These are phyloP conservation scores for Erebia ligea DNA, from an alignment of 2,888 invertebrate species.

Conservation along the genomic window DNA sequence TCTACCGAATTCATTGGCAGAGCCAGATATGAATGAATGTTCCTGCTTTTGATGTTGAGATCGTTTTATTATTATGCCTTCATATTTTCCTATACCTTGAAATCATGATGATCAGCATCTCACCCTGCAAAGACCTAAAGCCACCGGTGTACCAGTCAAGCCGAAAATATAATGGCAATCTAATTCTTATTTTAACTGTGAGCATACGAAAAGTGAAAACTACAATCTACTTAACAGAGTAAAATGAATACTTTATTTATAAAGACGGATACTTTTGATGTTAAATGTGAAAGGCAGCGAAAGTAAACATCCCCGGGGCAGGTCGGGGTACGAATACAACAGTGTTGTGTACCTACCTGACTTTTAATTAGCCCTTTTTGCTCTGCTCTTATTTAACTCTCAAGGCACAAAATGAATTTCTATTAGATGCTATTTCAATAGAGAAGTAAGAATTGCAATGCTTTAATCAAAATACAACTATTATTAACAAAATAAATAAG, in stretches of 20 bases:
- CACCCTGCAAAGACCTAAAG: too few species aligned
- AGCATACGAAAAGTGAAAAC: background rate
- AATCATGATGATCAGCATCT: too few species aligned
- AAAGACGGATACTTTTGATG: conserved; percentile 31
- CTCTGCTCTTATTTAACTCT: conserved; percentile 40
- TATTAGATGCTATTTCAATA: conserved; percentile 9
- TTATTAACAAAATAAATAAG: too few species aligned
- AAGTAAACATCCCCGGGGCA: conserved; percentile 31
- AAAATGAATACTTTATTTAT: conserved; percentile 26
- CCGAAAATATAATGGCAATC: background rate
- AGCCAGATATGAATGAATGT: too few species aligned
- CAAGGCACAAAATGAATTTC: conserved; percentile 37
- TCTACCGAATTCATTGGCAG: too few species aligned
- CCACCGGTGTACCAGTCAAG: background rate
- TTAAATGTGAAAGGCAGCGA: conserved; percentile 32
- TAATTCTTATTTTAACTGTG: background rate
- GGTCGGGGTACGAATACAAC: conserved; percentile 22
- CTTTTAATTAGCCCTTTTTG: conserved; percentile 64
- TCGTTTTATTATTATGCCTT: too few species aligned
- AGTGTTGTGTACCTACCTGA: conserved; percentile 45
- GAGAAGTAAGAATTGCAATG: background rate
- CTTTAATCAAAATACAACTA: background rate
- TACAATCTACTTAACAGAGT: conserved; percentile 17
- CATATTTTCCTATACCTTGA: too few species aligned
- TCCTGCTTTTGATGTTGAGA: too few species aligned